phyloP scores from a whole-genome alignment of 1,140 invertebrate genomes.

The Pinna nobilis region DNA sequence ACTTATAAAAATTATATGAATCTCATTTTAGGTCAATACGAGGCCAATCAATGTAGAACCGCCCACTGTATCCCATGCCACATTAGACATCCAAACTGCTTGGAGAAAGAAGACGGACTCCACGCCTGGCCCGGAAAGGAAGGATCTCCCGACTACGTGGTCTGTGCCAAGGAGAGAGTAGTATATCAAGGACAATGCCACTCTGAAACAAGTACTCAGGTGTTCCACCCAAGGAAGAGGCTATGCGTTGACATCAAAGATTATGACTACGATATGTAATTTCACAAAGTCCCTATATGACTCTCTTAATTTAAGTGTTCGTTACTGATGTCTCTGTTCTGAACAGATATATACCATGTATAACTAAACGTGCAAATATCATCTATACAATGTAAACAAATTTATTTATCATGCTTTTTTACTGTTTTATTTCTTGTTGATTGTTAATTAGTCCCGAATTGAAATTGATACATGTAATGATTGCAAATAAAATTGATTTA shows the following conservation, averaged over 20 bases:
- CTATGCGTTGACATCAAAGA: constrained; percentile 17
- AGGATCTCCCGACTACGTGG: constrained; percentile 29
- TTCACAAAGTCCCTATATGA: too few relatives aligned
- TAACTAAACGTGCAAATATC: too few relatives aligned
- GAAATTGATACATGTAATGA: too few relatives aligned
- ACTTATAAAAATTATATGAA: neutral
- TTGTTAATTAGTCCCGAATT: too few relatives aligned
- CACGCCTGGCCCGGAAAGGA: constrained; percentile 32
- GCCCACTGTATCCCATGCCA: constrained; percentile 42
- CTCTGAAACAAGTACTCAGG: neutral
- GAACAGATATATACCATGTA: too few relatives aligned
- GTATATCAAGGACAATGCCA: constrained; percentile 26
- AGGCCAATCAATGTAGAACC: constrained; percentile 24
- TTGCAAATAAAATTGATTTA: too few relatives aligned
- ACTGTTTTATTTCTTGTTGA: too few relatives aligned
- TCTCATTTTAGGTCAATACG: constrained; percentile 40
- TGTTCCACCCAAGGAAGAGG: constrained; percentile 22
- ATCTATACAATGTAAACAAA: too few relatives aligned
- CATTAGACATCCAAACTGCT: constrained; percentile 37
- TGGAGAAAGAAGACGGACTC: constrained; percentile 28
- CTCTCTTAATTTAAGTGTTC: too few relatives aligned
- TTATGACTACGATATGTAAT: too few relatives aligned
- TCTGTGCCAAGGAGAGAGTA: constrained; percentile 27
- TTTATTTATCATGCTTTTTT: too few relatives aligned
- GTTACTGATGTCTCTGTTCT: too few relatives aligned